Conservation (phyloP, 2,797 vertebrate genomes). For the Chromis chromis region DNA sequence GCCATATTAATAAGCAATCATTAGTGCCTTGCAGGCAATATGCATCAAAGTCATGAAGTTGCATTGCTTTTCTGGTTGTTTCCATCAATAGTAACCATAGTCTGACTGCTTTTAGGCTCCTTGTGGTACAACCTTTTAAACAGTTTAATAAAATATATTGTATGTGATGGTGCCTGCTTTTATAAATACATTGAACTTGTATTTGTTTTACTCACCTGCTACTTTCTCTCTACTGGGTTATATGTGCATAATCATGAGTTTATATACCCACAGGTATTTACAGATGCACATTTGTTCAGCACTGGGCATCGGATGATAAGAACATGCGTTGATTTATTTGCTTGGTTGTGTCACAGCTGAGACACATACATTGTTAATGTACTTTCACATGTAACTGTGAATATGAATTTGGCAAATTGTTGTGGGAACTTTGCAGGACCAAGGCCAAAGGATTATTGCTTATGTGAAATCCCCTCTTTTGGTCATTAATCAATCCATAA, state of each 20-base stretch:
- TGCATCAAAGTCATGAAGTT: neutral
- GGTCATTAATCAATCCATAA: neutral
- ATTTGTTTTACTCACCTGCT: slow-evolving; percentile 41
- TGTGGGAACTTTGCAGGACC: neutral
- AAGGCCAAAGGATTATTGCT: no score
- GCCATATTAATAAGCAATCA: no score
- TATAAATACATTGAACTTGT: slow-evolving; percentile 55
- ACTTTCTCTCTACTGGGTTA: neutral
- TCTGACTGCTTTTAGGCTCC: slow-evolving; percentile 48
- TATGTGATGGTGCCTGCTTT: slow-evolving; percentile 73
- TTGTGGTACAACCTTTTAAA: slow-evolving; percentile 26
- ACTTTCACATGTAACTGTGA: neutral
- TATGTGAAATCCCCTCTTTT: neutral
- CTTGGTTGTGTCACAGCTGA: neutral
- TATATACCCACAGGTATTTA: neutral
- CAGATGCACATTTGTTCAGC: neutral
- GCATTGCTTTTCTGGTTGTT: no score
- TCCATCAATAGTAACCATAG: slow-evolving; percentile 52
- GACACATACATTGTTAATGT: neutral
- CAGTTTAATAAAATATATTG: slow-evolving; percentile 14
- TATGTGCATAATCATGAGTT: neutral
- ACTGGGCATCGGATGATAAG: neutral
- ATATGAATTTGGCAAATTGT: neutral
- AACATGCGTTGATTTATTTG: slow-evolving; percentile 4
- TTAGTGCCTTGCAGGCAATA: neutral